These are phyloP conservation scores for Eurystomus gularis DNA, from an alignment of 2,113 vertebrate species.

Conservation along the genomic window DNA sequence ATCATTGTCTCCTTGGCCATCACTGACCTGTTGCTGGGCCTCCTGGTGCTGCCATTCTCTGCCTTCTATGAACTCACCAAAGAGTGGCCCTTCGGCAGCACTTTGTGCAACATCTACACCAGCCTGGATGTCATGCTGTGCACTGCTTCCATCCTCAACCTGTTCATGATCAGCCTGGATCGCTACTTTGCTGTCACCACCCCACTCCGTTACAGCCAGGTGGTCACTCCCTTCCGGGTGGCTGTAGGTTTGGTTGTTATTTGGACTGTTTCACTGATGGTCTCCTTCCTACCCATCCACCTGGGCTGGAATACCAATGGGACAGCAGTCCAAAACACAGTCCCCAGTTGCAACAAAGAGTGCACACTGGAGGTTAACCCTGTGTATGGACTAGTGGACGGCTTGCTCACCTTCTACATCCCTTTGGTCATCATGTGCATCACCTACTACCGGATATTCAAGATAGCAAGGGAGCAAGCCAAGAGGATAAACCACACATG, in stretches of 20 bases:
- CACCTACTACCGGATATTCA: conserved; percentile 89
- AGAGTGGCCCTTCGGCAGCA: conserved; percentile 81
- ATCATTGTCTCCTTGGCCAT: conserved; percentile 92
- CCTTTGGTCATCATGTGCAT: conserved; percentile 90
- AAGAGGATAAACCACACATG: conserved; percentile 80
- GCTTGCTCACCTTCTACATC: conserved; percentile 89
- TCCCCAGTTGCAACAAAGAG: neutral
- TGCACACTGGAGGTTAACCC: conserved; percentile 87
- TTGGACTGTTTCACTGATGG: conserved; percentile 87
- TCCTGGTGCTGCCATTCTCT: conserved; percentile 92
- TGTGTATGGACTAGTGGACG: conserved; percentile 84
- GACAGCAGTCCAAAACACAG: conserved; percentile 77
- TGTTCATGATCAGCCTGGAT: conserved; percentile 93
- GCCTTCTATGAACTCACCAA: conserved; percentile 81
- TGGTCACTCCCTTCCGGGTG: conserved; percentile 82
- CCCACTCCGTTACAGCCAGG: conserved; percentile 85
- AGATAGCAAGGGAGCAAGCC: conserved; percentile 90
- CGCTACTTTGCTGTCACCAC: conserved; percentile 90
- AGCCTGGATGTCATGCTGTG: conserved; percentile 97
- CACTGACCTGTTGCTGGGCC: conserved; percentile 89
- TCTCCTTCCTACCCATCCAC: conserved; percentile 94
- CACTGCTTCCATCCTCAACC: conserved; percentile 95
- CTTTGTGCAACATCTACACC: conserved; percentile 90
- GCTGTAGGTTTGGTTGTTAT: conserved; percentile 80
- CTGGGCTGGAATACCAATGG: conserved; percentile 92